Evolutionary conservation across 2,888 invertebrate species (phyloP).

Genomic region (Chironomus tentans): DNA sequence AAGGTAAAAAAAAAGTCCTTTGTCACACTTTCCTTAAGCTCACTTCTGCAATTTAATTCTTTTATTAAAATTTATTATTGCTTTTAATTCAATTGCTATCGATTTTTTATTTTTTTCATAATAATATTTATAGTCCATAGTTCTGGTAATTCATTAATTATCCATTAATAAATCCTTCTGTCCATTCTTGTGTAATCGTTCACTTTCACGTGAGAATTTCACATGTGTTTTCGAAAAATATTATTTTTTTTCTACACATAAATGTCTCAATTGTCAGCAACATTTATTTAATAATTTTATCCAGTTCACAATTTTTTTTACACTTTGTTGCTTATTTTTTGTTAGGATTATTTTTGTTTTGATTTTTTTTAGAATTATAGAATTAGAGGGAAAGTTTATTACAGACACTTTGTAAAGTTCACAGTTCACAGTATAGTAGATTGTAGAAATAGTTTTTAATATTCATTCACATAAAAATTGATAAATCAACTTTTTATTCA

Average conservation of each 20-base stretch:
- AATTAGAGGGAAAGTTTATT: neutral
- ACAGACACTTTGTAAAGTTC: neutral
- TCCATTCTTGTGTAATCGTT: too few species aligned
- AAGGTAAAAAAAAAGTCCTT: neutral
- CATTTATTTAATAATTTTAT: too few species aligned
- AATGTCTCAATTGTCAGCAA: too few species aligned
- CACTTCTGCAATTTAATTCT: neutral
- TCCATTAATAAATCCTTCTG: too few species aligned
- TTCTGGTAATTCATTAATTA: neutral
- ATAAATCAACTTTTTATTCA: neutral
- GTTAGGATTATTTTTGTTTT: neutral
- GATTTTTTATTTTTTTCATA: conserved; percentile 11
- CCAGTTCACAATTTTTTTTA: too few species aligned
- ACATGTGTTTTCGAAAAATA: too few species aligned
- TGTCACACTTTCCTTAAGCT: neutral
- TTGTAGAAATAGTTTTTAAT: neutral
- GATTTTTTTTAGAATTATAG: neutral
- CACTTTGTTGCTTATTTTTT: too few species aligned
- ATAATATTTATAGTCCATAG: neutral
- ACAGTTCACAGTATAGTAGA: neutral
- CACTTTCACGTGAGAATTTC: too few species aligned
- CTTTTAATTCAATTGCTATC: conserved; percentile 20
- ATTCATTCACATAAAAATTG: neutral
- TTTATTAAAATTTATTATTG: neutral
- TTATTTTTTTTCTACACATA: too few species aligned